Evolutionary conservation across 30 jellyfish, hydroid and myxozoan genomes (phyloP).

Genomic region (Aurelia sp.): DNA sequence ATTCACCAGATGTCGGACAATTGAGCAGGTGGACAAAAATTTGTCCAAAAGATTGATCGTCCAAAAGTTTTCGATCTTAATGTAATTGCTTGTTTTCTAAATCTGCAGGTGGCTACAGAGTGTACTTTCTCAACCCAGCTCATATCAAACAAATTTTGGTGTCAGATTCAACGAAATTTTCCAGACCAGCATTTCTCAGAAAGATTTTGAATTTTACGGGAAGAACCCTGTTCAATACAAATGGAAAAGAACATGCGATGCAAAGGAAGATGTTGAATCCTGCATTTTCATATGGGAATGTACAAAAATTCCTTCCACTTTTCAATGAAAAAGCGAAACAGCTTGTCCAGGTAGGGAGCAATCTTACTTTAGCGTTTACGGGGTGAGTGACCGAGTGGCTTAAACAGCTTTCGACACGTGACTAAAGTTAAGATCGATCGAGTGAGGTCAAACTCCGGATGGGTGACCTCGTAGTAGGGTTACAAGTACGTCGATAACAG

Average conservation of each 20-base stretch:
- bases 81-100: neutral
- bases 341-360: slow-evolving; percentile 19
- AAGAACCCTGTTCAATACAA: slow-evolving; percentile 1
- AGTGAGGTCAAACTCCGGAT: too few species aligned
- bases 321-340: slow-evolving; percentile 16
- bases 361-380: too few species aligned
- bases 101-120: slow-evolving; percentile 41
- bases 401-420: too few species aligned
- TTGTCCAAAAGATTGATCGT: too few species aligned
- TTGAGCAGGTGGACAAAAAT: too few species aligned
- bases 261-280: slow-evolving; percentile 51
- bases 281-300: slow-evolving; percentile 37
- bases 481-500: too few species aligned
- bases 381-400: too few species aligned
- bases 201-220: neutral
- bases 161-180: neutral
- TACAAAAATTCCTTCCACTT: slow-evolving; percentile 42
- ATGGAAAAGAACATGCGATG: slow-evolving; percentile 44
- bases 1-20: too few species aligned
- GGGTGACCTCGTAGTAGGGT: too few species aligned
- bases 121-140: slow-evolving; percentile 36
- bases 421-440: too few species aligned
- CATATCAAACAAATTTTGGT: slow-evolving; percentile 24
- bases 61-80: too few species aligned
- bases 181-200: slow-evolving; percentile 11